phyloP scores from a whole-genome alignment of 53 echinoderm and acorn worm genomes.

The Holothuria scabra region DNA sequence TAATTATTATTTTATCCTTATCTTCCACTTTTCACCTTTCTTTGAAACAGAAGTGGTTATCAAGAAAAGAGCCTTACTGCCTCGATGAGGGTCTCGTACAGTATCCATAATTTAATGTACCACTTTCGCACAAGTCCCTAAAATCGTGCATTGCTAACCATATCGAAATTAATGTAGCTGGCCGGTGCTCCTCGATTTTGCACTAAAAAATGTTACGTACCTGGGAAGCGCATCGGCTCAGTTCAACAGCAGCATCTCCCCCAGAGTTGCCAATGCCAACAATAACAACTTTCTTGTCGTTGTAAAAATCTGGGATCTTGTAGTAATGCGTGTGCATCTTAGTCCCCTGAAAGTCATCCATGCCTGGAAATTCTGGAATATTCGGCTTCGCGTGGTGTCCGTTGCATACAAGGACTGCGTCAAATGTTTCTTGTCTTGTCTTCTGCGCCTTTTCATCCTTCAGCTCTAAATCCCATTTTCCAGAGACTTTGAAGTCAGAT shows the following conservation, averaged over 20 bases:
- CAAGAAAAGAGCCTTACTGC: too few species aligned
- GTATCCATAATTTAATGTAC: too few species aligned
- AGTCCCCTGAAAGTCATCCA: constrained; percentile 71
- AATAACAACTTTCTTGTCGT: constrained; percentile 71
- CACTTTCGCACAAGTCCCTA: too few species aligned
- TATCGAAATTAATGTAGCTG: too few species aligned
- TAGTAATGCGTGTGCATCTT: constrained; percentile 76
- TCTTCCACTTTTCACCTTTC: too few species aligned
- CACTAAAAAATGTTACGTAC: too few species aligned
- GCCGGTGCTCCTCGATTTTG: too few species aligned
- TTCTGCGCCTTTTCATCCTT: constrained; percentile 17
- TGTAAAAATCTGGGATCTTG: constrained; percentile 50
- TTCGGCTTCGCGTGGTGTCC: constrained; percentile 69
- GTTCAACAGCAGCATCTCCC: constrained; percentile 66
- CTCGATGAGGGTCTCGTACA: too few species aligned
- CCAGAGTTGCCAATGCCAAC: constrained; percentile 51
- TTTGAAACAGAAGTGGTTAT: too few species aligned
- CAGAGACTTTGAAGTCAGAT: constrained; percentile 48
- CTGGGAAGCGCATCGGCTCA: constrained; percentile 61
- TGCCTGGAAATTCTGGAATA: constrained; percentile 62
- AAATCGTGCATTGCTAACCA: too few species aligned
- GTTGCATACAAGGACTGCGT: constrained; percentile 71
- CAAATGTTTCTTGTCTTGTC: constrained; percentile 48
- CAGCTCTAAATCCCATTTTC: constrained; percentile 48
- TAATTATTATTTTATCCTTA: too few species aligned